Conservation (phyloP, 2,113 vertebrate genomes). For the Nipponia nippon region DNA sequence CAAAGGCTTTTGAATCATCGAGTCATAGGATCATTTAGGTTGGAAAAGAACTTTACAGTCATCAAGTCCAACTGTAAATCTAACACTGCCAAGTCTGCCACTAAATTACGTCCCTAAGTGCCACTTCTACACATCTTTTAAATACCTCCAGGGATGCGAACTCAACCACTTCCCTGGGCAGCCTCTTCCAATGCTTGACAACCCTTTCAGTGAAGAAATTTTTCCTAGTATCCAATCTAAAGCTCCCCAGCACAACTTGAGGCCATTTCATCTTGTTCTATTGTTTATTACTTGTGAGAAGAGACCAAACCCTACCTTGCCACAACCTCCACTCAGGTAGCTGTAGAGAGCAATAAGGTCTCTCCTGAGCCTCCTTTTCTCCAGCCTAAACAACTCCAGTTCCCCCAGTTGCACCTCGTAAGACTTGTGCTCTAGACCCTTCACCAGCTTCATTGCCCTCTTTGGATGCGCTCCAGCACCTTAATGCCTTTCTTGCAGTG, state of each 20-base stretch:
- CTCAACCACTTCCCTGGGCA: neutral
- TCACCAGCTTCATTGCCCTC: fast-evolving
- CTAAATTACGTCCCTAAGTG: neutral
- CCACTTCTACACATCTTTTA: fast-evolving
- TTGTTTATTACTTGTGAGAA: neutral
- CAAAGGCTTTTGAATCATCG: neutral
- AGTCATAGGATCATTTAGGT: neutral
- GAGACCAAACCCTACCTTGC: fast-evolving
- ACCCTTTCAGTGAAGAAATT: neutral
- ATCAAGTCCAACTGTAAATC: neutral
- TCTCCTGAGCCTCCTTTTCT: neutral
- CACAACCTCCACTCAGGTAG: neutral
- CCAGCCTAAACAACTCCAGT: fast-evolving
- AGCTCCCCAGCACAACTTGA: neutral
- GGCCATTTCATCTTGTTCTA: neutral
- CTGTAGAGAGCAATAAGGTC: no score
- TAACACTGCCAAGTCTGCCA: neutral
- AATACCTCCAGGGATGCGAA: neutral
- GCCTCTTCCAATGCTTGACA: neutral
- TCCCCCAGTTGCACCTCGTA: neutral
- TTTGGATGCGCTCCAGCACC: fast-evolving
- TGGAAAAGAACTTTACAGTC: neutral
- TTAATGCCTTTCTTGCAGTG: neutral
- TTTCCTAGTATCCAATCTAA: neutral
- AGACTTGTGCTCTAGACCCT: neutral